Evolutionary conservation across 2,888 invertebrate genomes (phyloP).

Genomic region (Graphium colonna): DNA sequence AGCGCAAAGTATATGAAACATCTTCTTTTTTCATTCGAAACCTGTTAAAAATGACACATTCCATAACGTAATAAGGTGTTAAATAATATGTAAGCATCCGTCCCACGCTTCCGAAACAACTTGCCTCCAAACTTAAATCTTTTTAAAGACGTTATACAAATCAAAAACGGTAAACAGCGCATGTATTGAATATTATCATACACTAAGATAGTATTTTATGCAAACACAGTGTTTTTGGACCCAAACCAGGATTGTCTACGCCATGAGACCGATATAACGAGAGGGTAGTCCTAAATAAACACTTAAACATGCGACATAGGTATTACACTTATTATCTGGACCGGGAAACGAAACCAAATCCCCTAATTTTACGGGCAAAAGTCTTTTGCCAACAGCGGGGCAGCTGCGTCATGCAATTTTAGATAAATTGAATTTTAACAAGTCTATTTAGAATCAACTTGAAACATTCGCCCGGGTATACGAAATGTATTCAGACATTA

Average conservation of each 20-base stretch:
- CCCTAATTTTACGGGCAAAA: conserved; percentile 29
- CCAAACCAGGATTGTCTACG: conserved; percentile 30
- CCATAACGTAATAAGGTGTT: not conserved
- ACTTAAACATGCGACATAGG: conserved; percentile 32
- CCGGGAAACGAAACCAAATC: conserved; percentile 32
- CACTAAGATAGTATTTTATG: conserved; percentile 32
- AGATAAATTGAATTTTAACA: conserved; percentile 26
- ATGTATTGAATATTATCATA: conserved; percentile 25
- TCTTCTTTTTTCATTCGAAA: too few species aligned
- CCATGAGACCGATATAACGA: conserved; percentile 34
- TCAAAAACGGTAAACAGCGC: conserved; percentile 26
- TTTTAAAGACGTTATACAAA: conserved; percentile 6
- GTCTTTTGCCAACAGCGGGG: conserved; percentile 22
- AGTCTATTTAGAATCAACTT: conserved; percentile 19
- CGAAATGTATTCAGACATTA: conserved; percentile 16
- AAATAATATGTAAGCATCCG: not conserved
- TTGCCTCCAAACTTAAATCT: conserved; percentile 5
- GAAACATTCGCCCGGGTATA: conserved; percentile 15
- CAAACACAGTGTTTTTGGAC: conserved; percentile 33
- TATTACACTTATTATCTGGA: conserved; percentile 36
- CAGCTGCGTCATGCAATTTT: conserved; percentile 27
- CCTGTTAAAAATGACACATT: not conserved
- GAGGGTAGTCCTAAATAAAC: conserved; percentile 36
- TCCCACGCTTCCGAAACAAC: not conserved
- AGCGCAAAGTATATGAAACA: too few species aligned